These are phyloP conservation scores for Phymatocera aterrima DNA, from an alignment of 2,888 invertebrate species.

Conservation along the genomic window DNA sequence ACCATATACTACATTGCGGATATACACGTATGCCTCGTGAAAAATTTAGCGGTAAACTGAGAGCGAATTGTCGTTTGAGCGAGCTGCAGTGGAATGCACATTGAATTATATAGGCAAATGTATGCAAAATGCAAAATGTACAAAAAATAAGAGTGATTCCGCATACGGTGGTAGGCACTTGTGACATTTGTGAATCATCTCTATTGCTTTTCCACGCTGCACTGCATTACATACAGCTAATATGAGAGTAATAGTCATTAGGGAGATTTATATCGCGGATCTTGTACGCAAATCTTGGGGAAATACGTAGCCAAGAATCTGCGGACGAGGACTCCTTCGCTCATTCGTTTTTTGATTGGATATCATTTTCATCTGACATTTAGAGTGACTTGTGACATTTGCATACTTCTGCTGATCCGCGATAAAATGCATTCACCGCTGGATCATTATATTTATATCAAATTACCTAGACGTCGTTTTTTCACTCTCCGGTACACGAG, in stretches of 20 bases:
- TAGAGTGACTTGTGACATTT: background rate
- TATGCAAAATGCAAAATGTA: background rate
- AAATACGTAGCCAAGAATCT: background rate
- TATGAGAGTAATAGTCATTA: background rate
- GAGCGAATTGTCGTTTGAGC: constrained; percentile 9
- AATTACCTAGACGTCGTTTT: background rate
- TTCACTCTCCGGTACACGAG: no score
- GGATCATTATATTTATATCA: background rate
- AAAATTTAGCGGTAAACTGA: background rate
- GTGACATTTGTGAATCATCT: constrained; percentile 13
- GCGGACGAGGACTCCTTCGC: background rate
- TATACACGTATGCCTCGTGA: background rate
- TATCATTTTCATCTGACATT: background rate
- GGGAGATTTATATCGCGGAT: background rate
- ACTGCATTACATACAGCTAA: background rate
- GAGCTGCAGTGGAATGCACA: background rate
- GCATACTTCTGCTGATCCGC: background rate
- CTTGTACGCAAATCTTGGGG: background rate
- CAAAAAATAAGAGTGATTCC: constrained; percentile 9
- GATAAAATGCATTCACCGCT: background rate
- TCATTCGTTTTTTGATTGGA: constrained; percentile 11
- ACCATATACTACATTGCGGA: no score
- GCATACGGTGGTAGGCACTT: no score
- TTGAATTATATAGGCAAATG: background rate
- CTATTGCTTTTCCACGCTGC: background rate